A percentile compares a stretch with the other conserved stretches of the same genome.
These are phyloP conservation scores for Nannobrachium achirus DNA, from an alignment of 2,113 vertebrate genomes.

Conservation along the genomic window DNA sequence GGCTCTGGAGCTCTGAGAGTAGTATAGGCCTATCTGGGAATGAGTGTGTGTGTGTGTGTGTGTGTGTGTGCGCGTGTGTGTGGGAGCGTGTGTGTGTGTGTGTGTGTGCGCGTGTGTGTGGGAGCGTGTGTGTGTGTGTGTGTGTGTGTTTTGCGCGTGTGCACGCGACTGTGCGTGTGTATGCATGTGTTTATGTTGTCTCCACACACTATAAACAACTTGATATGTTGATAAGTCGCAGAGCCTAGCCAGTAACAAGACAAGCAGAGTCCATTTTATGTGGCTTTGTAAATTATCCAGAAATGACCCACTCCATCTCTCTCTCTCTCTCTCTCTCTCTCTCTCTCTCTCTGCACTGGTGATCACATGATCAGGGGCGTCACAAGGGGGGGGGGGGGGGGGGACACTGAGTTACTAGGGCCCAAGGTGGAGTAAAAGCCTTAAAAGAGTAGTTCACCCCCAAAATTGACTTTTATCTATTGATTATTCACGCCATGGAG, in stretches of 20 bases:
- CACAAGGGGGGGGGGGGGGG: no score
- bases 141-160: background rate
- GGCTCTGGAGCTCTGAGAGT: constrained; percentile 62
- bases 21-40: constrained; percentile 65
- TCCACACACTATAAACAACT: constrained; percentile 3
- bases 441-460: no score
- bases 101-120: background rate
- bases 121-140: background rate
- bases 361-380: constrained; percentile 9
- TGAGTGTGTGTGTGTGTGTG: background rate
- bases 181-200: background rate
- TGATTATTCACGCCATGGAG: no score
- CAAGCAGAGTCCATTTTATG: constrained; percentile 21
- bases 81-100: background rate
- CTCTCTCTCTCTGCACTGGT: constrained; percentile 39
- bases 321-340: background rate
- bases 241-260: background rate
- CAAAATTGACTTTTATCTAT: no score
- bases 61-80: constrained; percentile 17
- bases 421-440: no score
- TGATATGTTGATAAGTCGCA: background rate
- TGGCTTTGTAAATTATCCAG: constrained; percentile 39
- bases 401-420: no score
- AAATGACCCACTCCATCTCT: background rate
- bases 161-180: background rate